A percentile compares a stretch with the other conserved stretches of the same genome.
Evolutionary conservation across 2,797 vertebrate genomes (phyloP).

Genomic region (Rhinophrynus dorsalis): DNA sequence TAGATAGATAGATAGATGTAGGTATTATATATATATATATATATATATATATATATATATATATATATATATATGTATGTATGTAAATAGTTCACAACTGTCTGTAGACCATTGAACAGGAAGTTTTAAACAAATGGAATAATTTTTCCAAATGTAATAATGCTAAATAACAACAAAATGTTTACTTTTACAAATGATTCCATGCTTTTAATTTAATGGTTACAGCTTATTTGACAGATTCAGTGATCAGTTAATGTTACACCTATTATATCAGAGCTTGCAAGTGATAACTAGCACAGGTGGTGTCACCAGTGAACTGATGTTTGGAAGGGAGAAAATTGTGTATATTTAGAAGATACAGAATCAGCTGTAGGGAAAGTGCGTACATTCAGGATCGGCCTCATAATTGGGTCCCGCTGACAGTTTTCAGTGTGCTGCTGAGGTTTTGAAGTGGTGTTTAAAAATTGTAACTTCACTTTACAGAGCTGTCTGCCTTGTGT

Average conservation of each 20-base stretch:
- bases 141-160: too few species aligned
- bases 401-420: constrained; percentile 27
- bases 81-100: too few species aligned
- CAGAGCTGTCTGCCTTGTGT: neutral
- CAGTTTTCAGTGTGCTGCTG: constrained; percentile 12
- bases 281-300: constrained; percentile 31
- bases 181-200: too few species aligned
- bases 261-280: constrained; percentile 29
- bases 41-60: too few species aligned
- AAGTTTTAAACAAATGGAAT: too few species aligned
- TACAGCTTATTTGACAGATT: neutral
- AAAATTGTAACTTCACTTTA: constrained; percentile 6
- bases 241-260: constrained; percentile 10
- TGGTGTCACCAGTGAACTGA: constrained; percentile 13
- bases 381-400: neutral
- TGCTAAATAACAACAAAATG: too few species aligned
- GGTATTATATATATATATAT: too few species aligned
- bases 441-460: neutral
- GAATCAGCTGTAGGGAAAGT: constrained; percentile 21
- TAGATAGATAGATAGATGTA: too few species aligned
- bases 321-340: constrained; percentile 11
- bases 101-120: too few species aligned
- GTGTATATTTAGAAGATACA: constrained; percentile 36
- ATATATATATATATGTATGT: too few species aligned
- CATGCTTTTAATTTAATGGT: neutral